phyloP scores from a whole-genome alignment of 1,140 invertebrate species.

The Prorops nasuta region DNA sequence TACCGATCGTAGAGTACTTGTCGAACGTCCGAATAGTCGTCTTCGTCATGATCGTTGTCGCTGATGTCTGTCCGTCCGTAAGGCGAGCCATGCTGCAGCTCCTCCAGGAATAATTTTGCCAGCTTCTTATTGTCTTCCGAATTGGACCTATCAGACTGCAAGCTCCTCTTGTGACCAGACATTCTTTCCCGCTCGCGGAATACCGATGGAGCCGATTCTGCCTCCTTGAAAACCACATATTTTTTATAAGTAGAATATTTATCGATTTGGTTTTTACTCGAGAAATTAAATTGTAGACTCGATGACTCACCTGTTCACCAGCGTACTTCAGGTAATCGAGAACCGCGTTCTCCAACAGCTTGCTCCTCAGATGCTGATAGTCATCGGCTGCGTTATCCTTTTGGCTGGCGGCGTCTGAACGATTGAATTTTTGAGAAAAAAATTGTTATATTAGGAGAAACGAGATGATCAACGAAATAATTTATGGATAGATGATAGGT shows the following conservation, averaged over 20 bases:
- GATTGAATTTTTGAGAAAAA: conserved; percentile 31
- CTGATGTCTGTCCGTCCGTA: conserved; percentile 17
- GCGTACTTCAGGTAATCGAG: conserved; percentile 35
- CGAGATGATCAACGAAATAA: no score
- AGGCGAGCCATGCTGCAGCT: conserved; percentile 20
- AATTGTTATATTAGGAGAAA: no score
- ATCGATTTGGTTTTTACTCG: neutral
- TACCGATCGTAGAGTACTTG: conserved; percentile 29
- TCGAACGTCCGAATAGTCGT: conserved; percentile 25
- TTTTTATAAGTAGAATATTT: neutral
- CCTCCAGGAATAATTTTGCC: conserved; percentile 26
- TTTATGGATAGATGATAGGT: no score
- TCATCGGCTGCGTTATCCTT: conserved; percentile 45
- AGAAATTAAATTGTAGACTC: no score
- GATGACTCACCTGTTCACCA: conserved; percentile 26
- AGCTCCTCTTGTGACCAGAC: conserved; percentile 24
- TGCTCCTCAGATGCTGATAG: conserved; percentile 40
- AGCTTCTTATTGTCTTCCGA: conserved; percentile 23
- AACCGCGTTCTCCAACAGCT: conserved; percentile 28
- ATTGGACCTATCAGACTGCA: conserved; percentile 2
- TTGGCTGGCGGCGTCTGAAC: conserved; percentile 29
- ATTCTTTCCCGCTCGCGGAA: conserved; percentile 45
- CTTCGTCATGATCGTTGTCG: conserved; percentile 27
- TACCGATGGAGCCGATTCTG: conserved; percentile 30
- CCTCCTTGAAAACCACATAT: conserved; percentile 13